Evolutionary conservation across 2,113 vertebrate genomes (phyloP), one percentile per base, ranked within the genome.

Genomic region (Dryoscopus gambensis): DNA sequence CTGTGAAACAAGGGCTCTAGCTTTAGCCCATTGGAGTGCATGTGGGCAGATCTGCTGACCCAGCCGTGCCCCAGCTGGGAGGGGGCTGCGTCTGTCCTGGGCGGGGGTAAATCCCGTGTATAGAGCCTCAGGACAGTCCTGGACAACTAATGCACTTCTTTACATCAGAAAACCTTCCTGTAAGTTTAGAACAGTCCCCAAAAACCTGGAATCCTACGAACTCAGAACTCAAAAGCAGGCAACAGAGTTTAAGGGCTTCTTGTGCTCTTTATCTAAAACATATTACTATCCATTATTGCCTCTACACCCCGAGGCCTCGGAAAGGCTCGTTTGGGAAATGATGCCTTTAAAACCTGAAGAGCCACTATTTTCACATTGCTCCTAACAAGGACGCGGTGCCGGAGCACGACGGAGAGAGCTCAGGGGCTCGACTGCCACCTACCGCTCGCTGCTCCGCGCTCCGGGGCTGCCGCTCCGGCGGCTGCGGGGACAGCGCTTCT

Each of bases 381-480:
- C 25, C 74, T 28, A 15, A 39, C 33, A 33, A 20, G 23, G 93
- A 76, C 25, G 85, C 91, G 18, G 71, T 5, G 73, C 63, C 82
- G 95, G 57, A 67, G 97, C 92, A 18, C 11, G 35, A 21, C 12
- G 95, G 87, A 18, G 84, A 16, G 49, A 98, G 98, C 59, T 96
- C 96, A 98, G 98, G 95, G 98, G 76, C 95, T 97, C 84, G 97
- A 88, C 91, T 98, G 98, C 98, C 98, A 98, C 97, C 98, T 98
- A 98, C 98, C 90, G 98, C 95, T 82, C 68, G 1, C 84, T 31
- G 82, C 89, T 64, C 78, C 96, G 15, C 16, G 44, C 80, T 82
- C 80, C 7, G 13, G 31, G 24, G 20, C 75, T 8, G 75, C 52
- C 30, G 37, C 75, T 62, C 76, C 95, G 4, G 6, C 39, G 21